These are phyloP conservation scores for Strigamia maritima DNA, from an alignment of 2,888 invertebrate genomes.

Conservation along the genomic window DNA sequence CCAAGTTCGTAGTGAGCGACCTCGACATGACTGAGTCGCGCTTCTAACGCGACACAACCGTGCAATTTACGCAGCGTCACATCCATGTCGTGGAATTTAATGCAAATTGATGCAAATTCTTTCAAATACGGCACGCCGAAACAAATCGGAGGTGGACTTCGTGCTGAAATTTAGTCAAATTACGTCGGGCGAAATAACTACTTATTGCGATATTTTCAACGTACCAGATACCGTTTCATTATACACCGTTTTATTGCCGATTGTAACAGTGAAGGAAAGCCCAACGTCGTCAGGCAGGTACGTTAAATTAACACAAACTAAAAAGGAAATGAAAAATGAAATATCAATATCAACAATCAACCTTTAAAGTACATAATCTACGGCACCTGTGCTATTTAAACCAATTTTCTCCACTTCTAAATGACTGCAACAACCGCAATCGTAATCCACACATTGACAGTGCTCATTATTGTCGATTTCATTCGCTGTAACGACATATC, in stretches of 20 bases:
- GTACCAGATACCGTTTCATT: conserved; percentile 52
- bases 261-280: conserved; percentile 49
- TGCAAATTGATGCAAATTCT: conserved; percentile 50
- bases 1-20: conserved; percentile 49
- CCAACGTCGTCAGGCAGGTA: conserved; percentile 52
- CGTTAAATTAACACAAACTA: conserved; percentile 52
- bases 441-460: conserved; percentile 47
- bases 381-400: conserved; percentile 46
- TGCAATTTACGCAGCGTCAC: conserved; percentile 46
- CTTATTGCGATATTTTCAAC: neutral
- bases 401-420: conserved; percentile 45
- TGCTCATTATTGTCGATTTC: conserved; percentile 15
- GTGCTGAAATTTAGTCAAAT: conserved; percentile 47
- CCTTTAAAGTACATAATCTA: neutral
- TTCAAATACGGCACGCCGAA: conserved; percentile 51
- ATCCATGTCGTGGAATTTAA: conserved; percentile 49
- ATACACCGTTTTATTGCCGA: conserved; percentile 49
- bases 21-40: conserved; percentile 48
- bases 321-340: conserved; percentile 16
- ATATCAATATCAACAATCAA: too few relatives aligned
- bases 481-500: neutral
- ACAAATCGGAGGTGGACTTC: conserved; percentile 53
- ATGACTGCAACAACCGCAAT: conserved; percentile 50
- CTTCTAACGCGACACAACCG: conserved; percentile 51
- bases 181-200: neutral